Evolutionary conservation across 2,888 invertebrate species (phyloP), one percentile per base, ranked within the genome.

Genomic region (Epistrophella euchroma): DNA sequence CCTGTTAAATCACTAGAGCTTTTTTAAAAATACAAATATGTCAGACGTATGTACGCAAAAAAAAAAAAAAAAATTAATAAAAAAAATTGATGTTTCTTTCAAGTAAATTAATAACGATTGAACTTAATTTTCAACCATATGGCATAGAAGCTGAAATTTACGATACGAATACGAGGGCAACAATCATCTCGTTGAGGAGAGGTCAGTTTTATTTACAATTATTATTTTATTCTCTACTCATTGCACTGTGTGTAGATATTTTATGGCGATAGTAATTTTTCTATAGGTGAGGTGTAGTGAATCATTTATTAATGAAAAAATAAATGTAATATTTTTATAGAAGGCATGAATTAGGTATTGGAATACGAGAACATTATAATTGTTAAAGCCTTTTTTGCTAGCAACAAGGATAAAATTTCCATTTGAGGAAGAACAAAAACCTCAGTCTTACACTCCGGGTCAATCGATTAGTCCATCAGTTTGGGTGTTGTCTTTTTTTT

Each of bases 181-280:
- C 45, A 82, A 66, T 71, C 47, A 56, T 72, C 45, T 81, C 17
- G 64, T 81, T 75, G 52, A 22, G 76, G 82, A 66, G 71, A 82
- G 82, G 82, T 82, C 82, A 82, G 82, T 82, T 82, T 43, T 82
- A 71, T 82, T 76, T 56, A 66, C 71, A 77, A 28, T 4, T 28
- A 28, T 4, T 28, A 52, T 75, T 43, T 15, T 25, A 22, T 22
- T 60, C n/a, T 13, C 43, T 15, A 66, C 45, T 47, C 17, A 11
- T 22, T 28, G 28, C 17, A 11, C 35, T 28, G 28, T 52, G 19
- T 47, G 35, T 35, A 66, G 32, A 66, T 68, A 35, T 22, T 17
- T 32, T 47, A 11, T 22, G n/a, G 0, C 35, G 66, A 47, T 19
- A 52, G 17, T 35, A 17, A 50, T 35, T 52, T 50, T 19, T 9